These are phyloP conservation scores for Ophioninae sp. DNA, from an alignment of 2,888 invertebrate species.

Conservation along the genomic window DNA sequence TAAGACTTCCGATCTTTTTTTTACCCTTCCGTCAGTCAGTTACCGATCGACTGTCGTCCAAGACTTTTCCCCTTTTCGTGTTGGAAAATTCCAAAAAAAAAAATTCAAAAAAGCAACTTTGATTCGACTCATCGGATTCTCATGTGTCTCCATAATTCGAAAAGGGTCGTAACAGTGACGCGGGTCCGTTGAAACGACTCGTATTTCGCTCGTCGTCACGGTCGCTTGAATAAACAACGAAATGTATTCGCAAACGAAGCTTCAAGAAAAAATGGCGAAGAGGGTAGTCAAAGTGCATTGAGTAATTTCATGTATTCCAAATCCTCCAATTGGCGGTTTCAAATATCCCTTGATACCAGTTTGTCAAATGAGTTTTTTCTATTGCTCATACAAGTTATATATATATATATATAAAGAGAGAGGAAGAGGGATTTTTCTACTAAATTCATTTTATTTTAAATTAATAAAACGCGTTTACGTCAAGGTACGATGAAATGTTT, in stretches of 20 bases:
- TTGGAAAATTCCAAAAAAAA: not conserved
- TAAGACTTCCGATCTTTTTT: constrained; percentile 35
- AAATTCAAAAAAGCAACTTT: too few relatives aligned
- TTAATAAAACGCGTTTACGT: too few relatives aligned
- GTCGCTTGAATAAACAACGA: constrained; percentile 7
- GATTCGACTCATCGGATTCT: not conserved
- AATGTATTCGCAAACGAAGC: constrained; percentile 43
- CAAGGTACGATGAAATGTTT: too few relatives aligned
- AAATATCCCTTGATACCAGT: not conserved
- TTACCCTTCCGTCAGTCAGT: constrained; percentile 57
- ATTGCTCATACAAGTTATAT: not conserved
- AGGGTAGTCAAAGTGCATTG: constrained; percentile 61
- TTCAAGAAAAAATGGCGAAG: constrained; percentile 67
- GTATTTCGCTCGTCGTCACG: not conserved
- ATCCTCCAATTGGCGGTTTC: not conserved
- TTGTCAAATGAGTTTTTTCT: not conserved
- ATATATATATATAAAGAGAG: too few relatives aligned
- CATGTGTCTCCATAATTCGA: constrained; percentile 31
- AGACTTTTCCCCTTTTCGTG: constrained; percentile 25
- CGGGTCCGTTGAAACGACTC: not conserved
- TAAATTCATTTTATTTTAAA: too few relatives aligned
- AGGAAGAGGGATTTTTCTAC: too few relatives aligned
- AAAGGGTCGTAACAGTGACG: constrained; percentile 17
- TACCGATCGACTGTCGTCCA: constrained; percentile 44
- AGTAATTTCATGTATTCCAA: not conserved